Conservation (phyloP, 2,888 invertebrate genomes). For the Stenodera caucasica region DNA sequence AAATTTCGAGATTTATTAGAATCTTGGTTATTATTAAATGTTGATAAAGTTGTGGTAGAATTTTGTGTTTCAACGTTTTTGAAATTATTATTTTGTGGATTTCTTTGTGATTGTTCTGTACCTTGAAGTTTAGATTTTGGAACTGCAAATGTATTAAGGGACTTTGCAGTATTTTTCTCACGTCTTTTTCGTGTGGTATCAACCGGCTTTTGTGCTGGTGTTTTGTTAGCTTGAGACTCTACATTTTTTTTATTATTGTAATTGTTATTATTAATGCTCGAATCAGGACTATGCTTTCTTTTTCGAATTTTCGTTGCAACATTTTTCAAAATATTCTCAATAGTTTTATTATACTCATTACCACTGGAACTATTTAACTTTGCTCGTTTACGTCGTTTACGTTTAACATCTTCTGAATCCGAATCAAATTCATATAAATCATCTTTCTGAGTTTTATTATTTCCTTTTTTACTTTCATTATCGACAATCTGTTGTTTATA, state of each 20-base stretch:
- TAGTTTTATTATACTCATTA: constrained; percentile 23
- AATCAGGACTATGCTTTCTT: neutral
- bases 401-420: constrained; percentile 16
- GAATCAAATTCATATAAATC: constrained; percentile 28
- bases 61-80: neutral
- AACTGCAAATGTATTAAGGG: neutral
- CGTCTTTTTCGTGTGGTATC: neutral
- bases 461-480: neutral
- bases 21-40: no score
- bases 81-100: no score
- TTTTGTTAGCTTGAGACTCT: neutral
- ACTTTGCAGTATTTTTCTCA: neutral
- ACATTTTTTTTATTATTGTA: neutral
- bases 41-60: neutral
- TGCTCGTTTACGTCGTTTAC: constrained; percentile 11
- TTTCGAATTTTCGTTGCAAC: constrained; percentile 12
- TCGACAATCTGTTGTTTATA: constrained; percentile 26
- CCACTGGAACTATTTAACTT: constrained; percentile 14
- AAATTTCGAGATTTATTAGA: no score
- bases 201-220: neutral
- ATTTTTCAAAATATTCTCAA: constrained; percentile 22
- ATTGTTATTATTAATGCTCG: neutral
- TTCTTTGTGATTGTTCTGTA: neutral
- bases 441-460: neutral
- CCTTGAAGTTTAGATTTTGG: neutral